phyloP scores from a whole-genome alignment of 1,140 invertebrate species.

The Lucilia sericata region DNA sequence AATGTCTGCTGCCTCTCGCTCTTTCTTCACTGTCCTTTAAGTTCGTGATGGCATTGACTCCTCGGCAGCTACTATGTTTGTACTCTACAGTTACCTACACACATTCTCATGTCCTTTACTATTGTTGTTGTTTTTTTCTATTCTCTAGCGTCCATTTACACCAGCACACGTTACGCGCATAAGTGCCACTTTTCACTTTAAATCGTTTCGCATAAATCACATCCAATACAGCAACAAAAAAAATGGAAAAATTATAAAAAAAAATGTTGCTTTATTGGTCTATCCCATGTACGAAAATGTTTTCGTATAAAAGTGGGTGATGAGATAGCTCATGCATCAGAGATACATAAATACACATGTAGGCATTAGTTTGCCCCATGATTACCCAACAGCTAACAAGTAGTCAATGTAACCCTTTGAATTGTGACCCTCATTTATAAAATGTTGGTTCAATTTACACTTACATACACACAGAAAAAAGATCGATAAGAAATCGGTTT shows the following conservation, averaged over 20 bases:
- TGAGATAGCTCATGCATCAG: too few relatives aligned
- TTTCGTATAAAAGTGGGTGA: too few relatives aligned
- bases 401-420: too few relatives aligned
- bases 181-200: conserved; percentile 66
- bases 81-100: not conserved
- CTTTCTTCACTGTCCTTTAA: not conserved
- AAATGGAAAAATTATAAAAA: not conserved
- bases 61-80: not conserved
- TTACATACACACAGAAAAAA: too few relatives aligned
- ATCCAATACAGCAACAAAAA: conserved; percentile 36
- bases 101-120: conserved; percentile 11
- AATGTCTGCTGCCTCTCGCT: not conserved
- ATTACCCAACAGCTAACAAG: too few relatives aligned
- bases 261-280: conserved; percentile 34
- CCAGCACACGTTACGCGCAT: conserved; percentile 49
- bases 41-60: not conserved
- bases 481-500: too few relatives aligned
- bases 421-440: too few relatives aligned
- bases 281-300: too few relatives aligned
- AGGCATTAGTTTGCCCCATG: too few relatives aligned
- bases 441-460: too few relatives aligned
- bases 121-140: not conserved
- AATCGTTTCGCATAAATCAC: conserved; percentile 65
- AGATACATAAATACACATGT: too few relatives aligned
- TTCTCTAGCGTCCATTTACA: conserved; percentile 50